phyloP scores from a whole-genome alignment of 2,797 vertebrate genomes.

The Myiotriccus ornatus region DNA sequence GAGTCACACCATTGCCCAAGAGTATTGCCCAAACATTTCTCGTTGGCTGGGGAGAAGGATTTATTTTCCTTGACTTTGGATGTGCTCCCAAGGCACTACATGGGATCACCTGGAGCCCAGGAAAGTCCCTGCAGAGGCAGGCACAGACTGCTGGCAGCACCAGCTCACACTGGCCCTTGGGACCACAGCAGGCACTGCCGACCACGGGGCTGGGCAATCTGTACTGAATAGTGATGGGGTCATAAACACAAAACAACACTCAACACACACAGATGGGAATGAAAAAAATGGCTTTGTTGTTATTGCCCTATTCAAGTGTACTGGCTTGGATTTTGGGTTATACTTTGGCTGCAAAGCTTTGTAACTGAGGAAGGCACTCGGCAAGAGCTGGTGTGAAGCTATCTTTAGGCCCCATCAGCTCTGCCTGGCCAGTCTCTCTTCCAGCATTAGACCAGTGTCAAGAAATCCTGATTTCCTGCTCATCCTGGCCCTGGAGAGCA shows the following conservation, averaged over 20 bases:
- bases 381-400: neutral
- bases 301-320: neutral
- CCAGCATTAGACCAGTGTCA: neutral
- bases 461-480: neutral
- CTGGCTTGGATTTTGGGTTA: neutral
- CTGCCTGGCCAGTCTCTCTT: neutral
- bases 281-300: neutral
- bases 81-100: neutral
- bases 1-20: neutral
- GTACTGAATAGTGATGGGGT: neutral
- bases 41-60: accelerated
- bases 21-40: neutral
- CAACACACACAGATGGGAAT: neutral
- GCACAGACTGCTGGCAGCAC: neutral
- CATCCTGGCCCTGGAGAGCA: neutral
- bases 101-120: neutral
- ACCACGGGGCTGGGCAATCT: accelerated
- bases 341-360: neutral
- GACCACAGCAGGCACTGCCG: neutral
- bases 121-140: neutral
- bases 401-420: slow-evolving; percentile 6
- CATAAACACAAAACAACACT: neutral
- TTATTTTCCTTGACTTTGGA: neutral
- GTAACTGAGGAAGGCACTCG: neutral
- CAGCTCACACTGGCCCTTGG: accelerated